Evolutionary conservation across 1,140 invertebrate species (phyloP).

Genomic region (Drosophila azteca): DNA sequence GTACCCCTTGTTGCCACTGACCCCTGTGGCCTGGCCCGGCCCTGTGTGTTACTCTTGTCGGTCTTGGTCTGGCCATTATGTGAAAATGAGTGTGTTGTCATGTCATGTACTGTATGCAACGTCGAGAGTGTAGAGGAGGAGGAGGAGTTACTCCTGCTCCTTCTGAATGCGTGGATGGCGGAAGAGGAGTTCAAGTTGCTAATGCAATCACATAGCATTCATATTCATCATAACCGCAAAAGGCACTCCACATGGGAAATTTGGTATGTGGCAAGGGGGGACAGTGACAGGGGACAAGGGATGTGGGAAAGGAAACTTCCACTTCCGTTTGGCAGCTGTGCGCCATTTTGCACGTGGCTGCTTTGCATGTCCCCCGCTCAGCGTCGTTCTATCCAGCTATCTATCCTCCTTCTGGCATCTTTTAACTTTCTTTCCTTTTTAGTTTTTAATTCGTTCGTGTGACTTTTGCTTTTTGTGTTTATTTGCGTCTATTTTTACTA

Average conservation of each 20-base stretch:
- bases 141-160: not conserved
- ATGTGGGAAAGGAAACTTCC: constrained; percentile 6
- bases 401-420: not conserved
- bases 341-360: constrained; percentile 57
- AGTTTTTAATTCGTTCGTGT: not conserved
- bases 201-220: constrained; percentile 82
- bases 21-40: not conserved
- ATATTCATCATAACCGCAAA: constrained; percentile 82
- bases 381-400: constrained; percentile 2
- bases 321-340: constrained; percentile 49
- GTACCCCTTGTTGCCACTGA: not conserved
- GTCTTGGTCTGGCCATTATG: constrained; percentile 35
- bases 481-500: constrained; percentile 11
- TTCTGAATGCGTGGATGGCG: constrained; percentile 6
- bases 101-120: constrained; percentile 30
- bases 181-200: constrained; percentile 65
- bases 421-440: constrained; percentile 12
- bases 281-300: not conserved
- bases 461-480: constrained; percentile 5
- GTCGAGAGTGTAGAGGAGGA: not conserved
- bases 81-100: constrained; percentile 68
- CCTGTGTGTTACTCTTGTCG: not conserved
- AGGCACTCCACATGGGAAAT: constrained; percentile 66
- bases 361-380: constrained; percentile 28
- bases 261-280: not conserved